phyloP scores from a whole-genome alignment of 2,113 vertebrate species.

The Microtus ochrogaster region DNA sequence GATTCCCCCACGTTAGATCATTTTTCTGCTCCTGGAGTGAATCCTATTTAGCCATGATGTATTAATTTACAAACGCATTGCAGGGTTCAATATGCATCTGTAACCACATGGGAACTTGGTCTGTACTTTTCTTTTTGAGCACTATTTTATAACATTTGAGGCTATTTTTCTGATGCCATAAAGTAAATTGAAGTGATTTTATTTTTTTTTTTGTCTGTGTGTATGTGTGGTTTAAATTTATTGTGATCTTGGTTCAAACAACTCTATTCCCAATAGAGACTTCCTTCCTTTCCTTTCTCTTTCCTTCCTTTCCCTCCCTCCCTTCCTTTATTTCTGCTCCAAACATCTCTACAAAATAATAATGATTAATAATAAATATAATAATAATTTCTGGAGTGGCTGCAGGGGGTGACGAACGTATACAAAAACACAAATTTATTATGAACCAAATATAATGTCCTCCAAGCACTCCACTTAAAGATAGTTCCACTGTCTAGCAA shows the following conservation, averaged over 20 bases:
- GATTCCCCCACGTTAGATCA: background rate
- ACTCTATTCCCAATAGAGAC: background rate
- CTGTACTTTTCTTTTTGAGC: conserved; percentile 28
- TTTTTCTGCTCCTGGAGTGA: conserved; percentile 1
- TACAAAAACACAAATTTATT: background rate
- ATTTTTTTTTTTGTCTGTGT: background rate
- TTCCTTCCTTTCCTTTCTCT: background rate
- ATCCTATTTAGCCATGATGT: background rate
- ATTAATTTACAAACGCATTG: conserved; percentile 21
- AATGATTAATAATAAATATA: background rate
- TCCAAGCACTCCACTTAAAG: background rate
- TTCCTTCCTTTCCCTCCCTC: background rate
- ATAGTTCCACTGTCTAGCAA: background rate
- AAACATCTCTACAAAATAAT: conserved; percentile 33
- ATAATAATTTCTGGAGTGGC: background rate
- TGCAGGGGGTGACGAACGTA: background rate
- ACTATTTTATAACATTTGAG: conserved; percentile 22
- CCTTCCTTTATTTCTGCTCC: background rate
- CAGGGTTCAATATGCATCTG: conserved; percentile 37
- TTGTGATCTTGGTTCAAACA: conserved; percentile 35
- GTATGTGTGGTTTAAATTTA: background rate
- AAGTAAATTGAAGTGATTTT: background rate
- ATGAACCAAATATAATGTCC: background rate
- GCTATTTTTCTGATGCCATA: conserved; percentile 2
- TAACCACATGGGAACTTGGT: background rate